Base-by-base conservation (phyloP, 2,797 vertebrate species). In the Parotocinclus haroldoi region DNA sequence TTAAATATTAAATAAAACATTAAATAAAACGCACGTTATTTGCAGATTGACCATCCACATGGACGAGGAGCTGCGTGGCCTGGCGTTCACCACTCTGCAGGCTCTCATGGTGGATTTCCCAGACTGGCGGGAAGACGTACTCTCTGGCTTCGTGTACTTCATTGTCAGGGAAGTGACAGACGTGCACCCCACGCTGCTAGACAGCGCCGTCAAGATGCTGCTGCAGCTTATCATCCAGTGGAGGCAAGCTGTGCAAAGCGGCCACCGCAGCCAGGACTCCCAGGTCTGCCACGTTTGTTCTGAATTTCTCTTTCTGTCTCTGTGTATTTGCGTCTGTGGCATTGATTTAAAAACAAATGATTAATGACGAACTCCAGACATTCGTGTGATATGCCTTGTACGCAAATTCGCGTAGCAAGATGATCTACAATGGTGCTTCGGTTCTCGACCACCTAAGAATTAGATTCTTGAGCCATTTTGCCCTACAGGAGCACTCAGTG, bases 51-150 rank as follows among this genome's bases (percentile, higher is more conserved):
- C 97, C 58, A 91, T 98, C 85, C 97, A 99, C 77, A 99, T 99
- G 97, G 97, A 99, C 62, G 96, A 99, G 87, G 97, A 99, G 83
- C 90, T 99, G 51, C 94, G 97, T 50, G 93, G 94, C 59, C 91
- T 98, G 78, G 97, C 97, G 74, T 99, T 99, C 83, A 96, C 96
- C 65, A 96, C 96, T n/a, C 92, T 99, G 72, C 95, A 99, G 85
- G 95, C 96, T 37, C 89, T 99, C 77, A 96, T 99, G 96, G 87
- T 97, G 81, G 94, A 98, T 86, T 99, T 99, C 82, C 93, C 94
- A 27, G 96, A 99, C 80, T 99, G 96, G 96, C 88, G 97, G 46
- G 97, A 99, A 80, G 97, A 99, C 55, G 97, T 99, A 66, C 91
- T 99, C 78, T 98, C 96, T 55, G 97, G 96, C 76, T 98, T 99